Conservation (phyloP, 2,797 vertebrate species). For the Sebastes iracundus region DNA sequence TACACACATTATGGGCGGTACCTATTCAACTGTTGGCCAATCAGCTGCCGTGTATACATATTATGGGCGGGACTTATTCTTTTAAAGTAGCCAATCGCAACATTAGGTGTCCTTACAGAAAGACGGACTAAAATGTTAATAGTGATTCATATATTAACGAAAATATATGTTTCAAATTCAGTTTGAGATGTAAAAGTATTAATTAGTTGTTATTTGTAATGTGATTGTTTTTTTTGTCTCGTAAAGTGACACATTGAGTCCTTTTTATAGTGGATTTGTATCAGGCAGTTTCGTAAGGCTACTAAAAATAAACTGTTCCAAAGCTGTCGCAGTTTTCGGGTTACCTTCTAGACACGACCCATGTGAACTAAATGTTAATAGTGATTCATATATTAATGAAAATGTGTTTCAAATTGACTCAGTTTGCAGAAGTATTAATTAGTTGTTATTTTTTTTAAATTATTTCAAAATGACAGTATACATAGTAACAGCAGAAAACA, state of each 20-base stretch:
- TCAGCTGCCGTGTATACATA: background rate
- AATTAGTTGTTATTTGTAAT: fast-evolving
- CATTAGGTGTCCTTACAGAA: constrained; percentile 6
- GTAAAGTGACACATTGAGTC: fast-evolving
- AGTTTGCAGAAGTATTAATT: fast-evolving
- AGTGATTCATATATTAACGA: fast-evolving
- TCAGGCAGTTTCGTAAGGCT: constrained; percentile 54
- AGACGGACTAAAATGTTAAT: background rate
- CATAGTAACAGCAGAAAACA: no score
- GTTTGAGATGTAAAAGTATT: fast-evolving
- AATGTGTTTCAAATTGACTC: fast-evolving
- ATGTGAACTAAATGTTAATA: background rate
- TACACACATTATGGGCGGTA: background rate
- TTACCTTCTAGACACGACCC: no score
- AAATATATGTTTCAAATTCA: fast-evolving
- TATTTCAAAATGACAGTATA: no score
- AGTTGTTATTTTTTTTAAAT: fast-evolving
- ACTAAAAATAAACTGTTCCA: constrained; percentile 5
- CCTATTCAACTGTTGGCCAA: background rate
- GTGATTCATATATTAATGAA: fast-evolving
- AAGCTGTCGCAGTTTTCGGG: fast-evolving
- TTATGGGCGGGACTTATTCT: background rate
- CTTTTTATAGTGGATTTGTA: background rate
- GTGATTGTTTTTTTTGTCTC: fast-evolving
- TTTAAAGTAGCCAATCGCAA: constrained; percentile 52